Evolutionary conservation across 2,797 vertebrate species (phyloP).

Genomic region (Carcharodon carcharias): DNA sequence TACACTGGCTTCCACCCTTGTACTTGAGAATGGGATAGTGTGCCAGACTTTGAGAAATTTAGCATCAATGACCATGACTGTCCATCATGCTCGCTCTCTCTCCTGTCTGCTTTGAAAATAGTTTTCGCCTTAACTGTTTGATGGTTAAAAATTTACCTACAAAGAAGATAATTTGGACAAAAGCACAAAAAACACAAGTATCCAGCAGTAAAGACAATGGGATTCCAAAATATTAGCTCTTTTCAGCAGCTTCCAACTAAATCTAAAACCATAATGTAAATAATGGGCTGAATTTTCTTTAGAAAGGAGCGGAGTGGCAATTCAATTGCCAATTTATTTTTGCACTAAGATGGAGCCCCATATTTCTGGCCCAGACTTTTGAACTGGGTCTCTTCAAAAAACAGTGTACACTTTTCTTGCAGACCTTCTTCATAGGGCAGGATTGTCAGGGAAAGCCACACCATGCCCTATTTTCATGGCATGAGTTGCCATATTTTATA

Average conservation of each 20-base stretch:
- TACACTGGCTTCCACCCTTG: no score
- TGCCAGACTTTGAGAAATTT: background rate
- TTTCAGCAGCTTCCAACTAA: background rate
- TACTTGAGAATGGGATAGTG: background rate
- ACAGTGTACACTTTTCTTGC: no score
- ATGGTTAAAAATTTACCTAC: background rate
- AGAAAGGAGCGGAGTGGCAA: no score
- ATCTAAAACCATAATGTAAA: background rate
- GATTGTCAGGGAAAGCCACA: no score
- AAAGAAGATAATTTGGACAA: background rate
- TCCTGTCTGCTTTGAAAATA: background rate
- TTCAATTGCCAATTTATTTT: no score
- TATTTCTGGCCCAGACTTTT: no score
- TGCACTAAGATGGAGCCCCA: no score
- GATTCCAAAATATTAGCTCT: background rate
- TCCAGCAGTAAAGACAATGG: background rate
- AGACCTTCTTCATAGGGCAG: no score
- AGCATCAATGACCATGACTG: background rate
- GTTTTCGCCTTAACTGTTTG: background rate
- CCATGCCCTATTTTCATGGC: no score
- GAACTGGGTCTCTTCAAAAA: no score
- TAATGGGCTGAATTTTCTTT: background rate
- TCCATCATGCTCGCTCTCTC: background rate
- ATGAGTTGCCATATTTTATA: no score
- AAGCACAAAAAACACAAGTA: background rate